A percentile compares a stretch with the other conserved stretches of the same genome.
These are phyloP conservation scores for Pogonomyrmex barbatus DNA, from an alignment of 1,140 invertebrate genomes.

Conservation along the genomic window DNA sequence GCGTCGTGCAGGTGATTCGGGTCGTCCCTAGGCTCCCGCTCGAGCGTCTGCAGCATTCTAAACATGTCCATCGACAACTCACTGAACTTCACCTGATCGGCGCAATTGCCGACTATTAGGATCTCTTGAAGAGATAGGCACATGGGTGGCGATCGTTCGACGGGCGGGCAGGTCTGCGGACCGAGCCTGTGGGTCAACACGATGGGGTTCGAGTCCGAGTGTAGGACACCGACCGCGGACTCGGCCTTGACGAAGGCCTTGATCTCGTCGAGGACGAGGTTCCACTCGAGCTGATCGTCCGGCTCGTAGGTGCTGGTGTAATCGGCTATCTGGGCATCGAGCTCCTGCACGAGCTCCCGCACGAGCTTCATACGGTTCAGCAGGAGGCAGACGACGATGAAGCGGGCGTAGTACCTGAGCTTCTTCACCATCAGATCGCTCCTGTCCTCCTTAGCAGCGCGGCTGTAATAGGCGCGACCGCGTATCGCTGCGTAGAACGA, in stretches of 20 bases:
- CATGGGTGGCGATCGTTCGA: conserved; percentile 95
- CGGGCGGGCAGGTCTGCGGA: conserved; percentile 93
- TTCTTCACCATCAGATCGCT: conserved; percentile 99
- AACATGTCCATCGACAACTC: conserved; percentile 99
- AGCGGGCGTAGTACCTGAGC: conserved; percentile 97
- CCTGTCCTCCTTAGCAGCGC: conserved; percentile 96
- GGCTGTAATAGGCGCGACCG: conserved; percentile 96
- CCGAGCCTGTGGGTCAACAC: conserved; percentile 94
- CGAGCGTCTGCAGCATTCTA: conserved; percentile 97
- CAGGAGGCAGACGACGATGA: conserved; percentile 98
- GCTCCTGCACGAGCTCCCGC: conserved; percentile 95
- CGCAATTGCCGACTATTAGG: conserved; percentile 96
- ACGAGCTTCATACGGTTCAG: conserved; percentile 98
- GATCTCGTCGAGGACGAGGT: conserved; percentile 96
- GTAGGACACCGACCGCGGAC: conserved; percentile 94
- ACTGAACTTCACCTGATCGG: conserved; percentile 98
- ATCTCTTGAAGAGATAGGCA: conserved; percentile 96
- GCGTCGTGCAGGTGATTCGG: conserved; percentile 93
- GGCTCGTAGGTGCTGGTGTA: conserved; percentile 98
- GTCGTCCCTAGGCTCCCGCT: conserved; percentile 95
- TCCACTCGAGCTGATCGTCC: conserved; percentile 98
- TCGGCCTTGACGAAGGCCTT: conserved; percentile 98
- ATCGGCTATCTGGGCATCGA: conserved; percentile 96
- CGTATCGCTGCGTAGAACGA: conserved; percentile 98
- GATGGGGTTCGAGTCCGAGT: conserved; percentile 94